Evolutionary conservation across 2,113 vertebrate species (phyloP).

Genomic region (Gobio gobio): DNA sequence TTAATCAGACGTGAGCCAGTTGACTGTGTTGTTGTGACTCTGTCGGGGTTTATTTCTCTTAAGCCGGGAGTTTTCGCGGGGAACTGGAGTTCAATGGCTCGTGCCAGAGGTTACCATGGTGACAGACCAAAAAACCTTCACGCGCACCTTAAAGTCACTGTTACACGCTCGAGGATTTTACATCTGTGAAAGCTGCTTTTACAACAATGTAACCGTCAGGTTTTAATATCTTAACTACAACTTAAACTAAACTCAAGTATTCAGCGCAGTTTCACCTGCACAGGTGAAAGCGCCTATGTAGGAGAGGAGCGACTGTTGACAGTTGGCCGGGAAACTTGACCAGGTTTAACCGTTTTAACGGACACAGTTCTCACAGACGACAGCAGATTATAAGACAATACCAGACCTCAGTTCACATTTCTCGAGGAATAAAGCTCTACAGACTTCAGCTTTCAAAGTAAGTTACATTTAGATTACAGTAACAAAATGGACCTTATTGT

Average conservation of each 20-base stretch:
- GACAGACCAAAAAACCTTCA: constrained; percentile 7
- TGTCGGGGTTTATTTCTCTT: background rate
- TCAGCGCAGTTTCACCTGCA: background rate
- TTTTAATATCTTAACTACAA: background rate
- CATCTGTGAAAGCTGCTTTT: background rate
- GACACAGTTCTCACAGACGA: background rate
- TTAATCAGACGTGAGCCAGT: background rate
- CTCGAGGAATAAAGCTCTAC: background rate
- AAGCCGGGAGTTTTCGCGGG: constrained; percentile 42
- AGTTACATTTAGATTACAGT: background rate
- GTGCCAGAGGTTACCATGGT: constrained; percentile 42
- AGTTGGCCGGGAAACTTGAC: constrained; percentile 41
- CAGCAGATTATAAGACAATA: background rate
- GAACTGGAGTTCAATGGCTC: constrained; percentile 13
- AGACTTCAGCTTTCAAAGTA: background rate
- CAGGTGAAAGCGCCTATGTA: background rate
- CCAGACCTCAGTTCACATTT: background rate
- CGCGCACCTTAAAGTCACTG: background rate
- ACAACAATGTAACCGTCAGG: background rate
- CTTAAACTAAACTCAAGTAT: too few relatives aligned
- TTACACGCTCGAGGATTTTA: background rate
- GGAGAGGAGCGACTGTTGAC: constrained; percentile 11
- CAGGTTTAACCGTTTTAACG: constrained; percentile 35
- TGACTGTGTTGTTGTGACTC: background rate
- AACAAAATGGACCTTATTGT: background rate